Percentiles rank a stretch among this genome's conserved stretches.
Evolutionary conservation across 2,797 vertebrate species (phyloP).

Genomic region (Pangasius macronema): DNA sequence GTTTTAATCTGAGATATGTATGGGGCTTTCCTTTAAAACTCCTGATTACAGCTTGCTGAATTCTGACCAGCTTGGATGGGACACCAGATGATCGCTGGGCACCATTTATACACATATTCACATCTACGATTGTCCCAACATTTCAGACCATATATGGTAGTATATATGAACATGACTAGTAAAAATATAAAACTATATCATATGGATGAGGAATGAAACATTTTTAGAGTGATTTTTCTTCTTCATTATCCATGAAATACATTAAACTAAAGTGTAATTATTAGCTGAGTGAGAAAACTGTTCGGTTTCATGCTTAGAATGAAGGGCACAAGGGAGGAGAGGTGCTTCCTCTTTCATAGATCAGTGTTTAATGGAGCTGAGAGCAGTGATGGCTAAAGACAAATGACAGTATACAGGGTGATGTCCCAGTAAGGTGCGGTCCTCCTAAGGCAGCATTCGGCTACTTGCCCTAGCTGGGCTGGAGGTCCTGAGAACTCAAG

Average conservation of each 20-base stretch:
- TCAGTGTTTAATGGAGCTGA: slow-evolving; percentile 69
- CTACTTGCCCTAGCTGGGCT: slow-evolving; percentile 64
- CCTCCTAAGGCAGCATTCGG: slow-evolving; percentile 57
- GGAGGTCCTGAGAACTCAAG: slow-evolving; percentile 52
- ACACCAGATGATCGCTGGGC: no score
- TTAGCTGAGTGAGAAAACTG: not conserved
- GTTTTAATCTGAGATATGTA: not conserved
- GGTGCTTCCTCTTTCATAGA: slow-evolving; percentile 60
- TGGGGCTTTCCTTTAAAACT: not conserved
- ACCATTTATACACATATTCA: not conserved
- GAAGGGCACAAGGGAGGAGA: slow-evolving; percentile 27
- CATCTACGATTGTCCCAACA: not conserved
- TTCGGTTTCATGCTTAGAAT: not conserved
- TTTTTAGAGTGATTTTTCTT: not conserved
- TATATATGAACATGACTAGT: not conserved
- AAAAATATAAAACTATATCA: not conserved
- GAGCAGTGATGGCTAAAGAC: slow-evolving; percentile 62
- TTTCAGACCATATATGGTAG: no score
- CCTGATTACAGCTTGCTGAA: not conserved
- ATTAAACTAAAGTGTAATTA: not conserved
- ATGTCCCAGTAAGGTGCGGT: slow-evolving; percentile 62
- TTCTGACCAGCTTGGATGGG: not conserved
- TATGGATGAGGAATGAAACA: not conserved
- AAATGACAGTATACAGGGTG: slow-evolving; percentile 71
- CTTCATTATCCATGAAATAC: not conserved